Evolutionary conservation across 53 echinoderm and acorn worm genomes (phyloP).

Genomic region (Hippasteria phrygiana): DNA sequence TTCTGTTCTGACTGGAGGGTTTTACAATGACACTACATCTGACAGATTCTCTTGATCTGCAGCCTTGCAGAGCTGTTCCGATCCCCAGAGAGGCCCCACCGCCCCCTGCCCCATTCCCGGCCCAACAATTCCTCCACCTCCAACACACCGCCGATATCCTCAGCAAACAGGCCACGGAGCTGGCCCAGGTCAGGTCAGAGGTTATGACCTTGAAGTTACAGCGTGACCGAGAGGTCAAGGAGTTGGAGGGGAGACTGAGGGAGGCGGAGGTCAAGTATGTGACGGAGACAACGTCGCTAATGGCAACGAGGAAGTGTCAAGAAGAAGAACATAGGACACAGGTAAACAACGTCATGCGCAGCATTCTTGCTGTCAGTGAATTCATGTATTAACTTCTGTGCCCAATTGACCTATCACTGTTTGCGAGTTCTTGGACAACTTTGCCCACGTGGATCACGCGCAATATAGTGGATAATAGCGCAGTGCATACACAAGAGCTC

Average conservation of each 20-base stretch:
- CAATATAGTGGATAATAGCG: no score
- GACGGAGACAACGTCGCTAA: conserved; percentile 36
- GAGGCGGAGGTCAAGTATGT: conserved; percentile 38
- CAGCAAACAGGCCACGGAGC: conserved; percentile 87
- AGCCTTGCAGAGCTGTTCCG: background rate
- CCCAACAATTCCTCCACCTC: conserved; percentile 72
- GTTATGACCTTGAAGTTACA: conserved; percentile 47
- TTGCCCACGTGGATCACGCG: no score
- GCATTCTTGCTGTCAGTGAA: no score
- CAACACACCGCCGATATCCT: conserved; percentile 86
- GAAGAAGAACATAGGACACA: conserved; percentile 48
- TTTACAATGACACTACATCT: no score
- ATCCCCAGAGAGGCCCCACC: background rate
- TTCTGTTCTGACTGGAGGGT: no score
- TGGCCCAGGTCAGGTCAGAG: conserved; percentile 86
- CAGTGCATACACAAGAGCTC: no score
- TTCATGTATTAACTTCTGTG: no score
- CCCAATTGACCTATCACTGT: no score
- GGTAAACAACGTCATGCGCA: background rate
- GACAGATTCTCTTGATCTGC: no score
- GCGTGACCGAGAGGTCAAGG: conserved; percentile 38
- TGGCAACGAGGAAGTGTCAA: background rate
- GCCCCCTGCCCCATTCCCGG: background rate
- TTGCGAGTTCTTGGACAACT: no score
- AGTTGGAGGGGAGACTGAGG: conserved; percentile 59